Conservation (phyloP, 2,113 vertebrate species). For the Zosterops lateralis region DNA sequence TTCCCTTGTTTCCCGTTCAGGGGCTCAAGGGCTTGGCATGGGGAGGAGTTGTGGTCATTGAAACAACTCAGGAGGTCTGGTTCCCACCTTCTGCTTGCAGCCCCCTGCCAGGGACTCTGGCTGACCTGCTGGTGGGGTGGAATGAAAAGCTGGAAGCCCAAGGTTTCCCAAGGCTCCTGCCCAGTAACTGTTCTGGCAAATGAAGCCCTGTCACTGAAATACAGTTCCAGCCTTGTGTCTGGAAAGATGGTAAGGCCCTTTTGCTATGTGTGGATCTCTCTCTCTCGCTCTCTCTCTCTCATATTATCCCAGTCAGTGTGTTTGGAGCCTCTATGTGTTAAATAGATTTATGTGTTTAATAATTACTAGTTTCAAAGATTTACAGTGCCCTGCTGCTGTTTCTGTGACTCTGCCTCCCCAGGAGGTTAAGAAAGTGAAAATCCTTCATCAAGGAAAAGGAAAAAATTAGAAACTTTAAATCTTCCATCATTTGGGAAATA, state of each 20-base stretch:
- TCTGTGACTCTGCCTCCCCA: not conserved
- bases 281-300: not conserved
- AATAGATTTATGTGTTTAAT: conserved; percentile 64
- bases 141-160: not conserved
- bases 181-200: not conserved
- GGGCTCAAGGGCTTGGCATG: not conserved
- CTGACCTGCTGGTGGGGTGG: not conserved
- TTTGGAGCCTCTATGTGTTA: conserved; percentile 9
- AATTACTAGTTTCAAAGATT: conserved; percentile 60
- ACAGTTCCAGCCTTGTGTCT: not conserved
- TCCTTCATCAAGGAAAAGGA: conserved; percentile 8
- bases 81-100: not conserved
- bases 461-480: conserved; percentile 57
- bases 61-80: not conserved
- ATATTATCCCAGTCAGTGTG: not conserved
- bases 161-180: not conserved
- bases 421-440: conserved; percentile 27
- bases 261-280: not conserved
- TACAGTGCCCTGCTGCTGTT: conserved; percentile 18
- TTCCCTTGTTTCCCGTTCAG: not conserved
- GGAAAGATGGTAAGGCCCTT: not conserved
- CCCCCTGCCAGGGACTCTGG: not conserved
- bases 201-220: not conserved
- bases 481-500: conserved; percentile 24
- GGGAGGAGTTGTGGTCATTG: not conserved